Conservation (phyloP, 2,888 invertebrate species). For the Lysandra coridon region DNA sequence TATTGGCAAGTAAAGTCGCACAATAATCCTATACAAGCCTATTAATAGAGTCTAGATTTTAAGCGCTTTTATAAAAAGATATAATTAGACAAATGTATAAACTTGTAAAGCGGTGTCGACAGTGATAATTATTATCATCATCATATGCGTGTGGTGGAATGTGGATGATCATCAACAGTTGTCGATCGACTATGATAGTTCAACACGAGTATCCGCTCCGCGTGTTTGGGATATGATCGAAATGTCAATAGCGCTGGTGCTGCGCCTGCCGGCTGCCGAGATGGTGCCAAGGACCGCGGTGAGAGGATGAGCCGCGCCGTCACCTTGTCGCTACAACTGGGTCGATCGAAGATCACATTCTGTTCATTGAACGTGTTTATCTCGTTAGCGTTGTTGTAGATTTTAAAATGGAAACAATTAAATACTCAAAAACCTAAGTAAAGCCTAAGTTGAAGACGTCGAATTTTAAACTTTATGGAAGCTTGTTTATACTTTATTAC, state of each 20-base stretch:
- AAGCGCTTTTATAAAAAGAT: background rate
- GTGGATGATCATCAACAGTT: background rate
- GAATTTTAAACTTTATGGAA: too few species aligned
- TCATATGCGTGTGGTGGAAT: too few species aligned
- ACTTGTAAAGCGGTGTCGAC: constrained; percentile 19
- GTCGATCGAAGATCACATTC: constrained; percentile 49
- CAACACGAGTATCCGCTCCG: background rate
- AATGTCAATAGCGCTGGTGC: constrained; percentile 55
- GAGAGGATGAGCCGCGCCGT: constrained; percentile 61
- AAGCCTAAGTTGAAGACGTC: too few species aligned
- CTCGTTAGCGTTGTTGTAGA: background rate
- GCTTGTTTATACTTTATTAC: too few species aligned
- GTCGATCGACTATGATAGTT: background rate
- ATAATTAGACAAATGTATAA: too few species aligned
- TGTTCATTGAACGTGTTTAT: background rate
- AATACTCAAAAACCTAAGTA: too few species aligned
- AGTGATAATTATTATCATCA: background rate
- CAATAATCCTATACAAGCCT: background rate
- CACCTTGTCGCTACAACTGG: constrained; percentile 63
- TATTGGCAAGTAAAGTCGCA: background rate
- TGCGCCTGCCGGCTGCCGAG: constrained; percentile 48
- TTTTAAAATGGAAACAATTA: background rate
- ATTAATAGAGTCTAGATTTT: background rate
- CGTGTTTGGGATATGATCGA: background rate
- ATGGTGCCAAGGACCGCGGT: constrained; percentile 69